A percentile compares a stretch with the other conserved stretches of the same genome.
Evolutionary conservation across 92 coral and sea anemone species (phyloP).

Genomic region (Zoanthus sansibaricus): DNA sequence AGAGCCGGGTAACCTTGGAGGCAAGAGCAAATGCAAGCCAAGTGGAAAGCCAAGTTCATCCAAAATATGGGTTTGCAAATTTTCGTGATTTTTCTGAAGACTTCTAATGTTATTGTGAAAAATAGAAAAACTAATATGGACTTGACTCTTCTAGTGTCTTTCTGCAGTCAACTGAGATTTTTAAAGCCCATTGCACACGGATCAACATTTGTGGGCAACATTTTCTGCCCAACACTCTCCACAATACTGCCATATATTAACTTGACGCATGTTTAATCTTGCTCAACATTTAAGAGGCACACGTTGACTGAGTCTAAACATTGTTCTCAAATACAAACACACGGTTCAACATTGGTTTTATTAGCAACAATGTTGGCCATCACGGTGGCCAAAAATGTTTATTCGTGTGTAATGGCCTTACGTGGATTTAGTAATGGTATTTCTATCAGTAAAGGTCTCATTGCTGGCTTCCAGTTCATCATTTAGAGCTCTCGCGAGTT

Average conservation of each 20-base stretch:
- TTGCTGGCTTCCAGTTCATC: background rate
- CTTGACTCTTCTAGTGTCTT: background rate
- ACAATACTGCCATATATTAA: background rate
- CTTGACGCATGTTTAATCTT: too few species aligned
- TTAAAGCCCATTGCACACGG: background rate
- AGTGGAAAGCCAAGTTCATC: too few species aligned
- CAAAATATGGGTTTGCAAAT: too few species aligned
- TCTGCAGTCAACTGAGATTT: slow-evolving; percentile 1
- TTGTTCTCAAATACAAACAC: background rate
- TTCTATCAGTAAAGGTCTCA: background rate
- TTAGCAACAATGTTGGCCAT: background rate
- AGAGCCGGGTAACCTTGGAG: too few species aligned
- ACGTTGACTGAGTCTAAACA: background rate
- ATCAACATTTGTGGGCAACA: background rate
- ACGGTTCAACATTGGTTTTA: background rate
- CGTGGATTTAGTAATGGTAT: background rate
- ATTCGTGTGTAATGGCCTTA: slow-evolving; percentile 3
- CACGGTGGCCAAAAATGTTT: background rate
- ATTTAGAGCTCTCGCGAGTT: background rate
- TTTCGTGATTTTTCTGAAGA: too few species aligned
- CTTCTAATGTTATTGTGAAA: too few species aligned
- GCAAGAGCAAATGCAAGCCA: too few species aligned
- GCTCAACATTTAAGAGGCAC: background rate
- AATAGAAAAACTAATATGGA: background rate
- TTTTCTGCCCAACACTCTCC: background rate